A percentile compares a stretch with the other conserved stretches of the same genome.
phyloP scores from a whole-genome alignment of 2,113 vertebrate genomes.

The Strix aluco region DNA sequence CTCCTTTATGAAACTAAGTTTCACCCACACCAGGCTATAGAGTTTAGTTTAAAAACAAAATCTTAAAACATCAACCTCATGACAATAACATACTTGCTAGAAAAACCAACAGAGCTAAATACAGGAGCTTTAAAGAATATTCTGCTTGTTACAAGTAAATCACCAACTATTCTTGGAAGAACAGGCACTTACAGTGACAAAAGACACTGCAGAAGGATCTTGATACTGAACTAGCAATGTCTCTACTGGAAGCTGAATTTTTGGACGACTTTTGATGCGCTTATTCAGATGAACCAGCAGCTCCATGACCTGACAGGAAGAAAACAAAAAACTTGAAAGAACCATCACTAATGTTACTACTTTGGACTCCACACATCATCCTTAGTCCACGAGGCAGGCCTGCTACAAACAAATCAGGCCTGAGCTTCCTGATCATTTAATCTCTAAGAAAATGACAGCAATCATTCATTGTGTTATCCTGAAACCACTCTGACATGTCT shows the following conservation, averaged over 20 bases:
- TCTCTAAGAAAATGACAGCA: not conserved
- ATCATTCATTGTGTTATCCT: not conserved
- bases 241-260: conserved; percentile 96
- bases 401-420: not conserved
- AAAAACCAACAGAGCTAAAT: not conserved
- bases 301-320: conserved; percentile 90
- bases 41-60: not conserved
- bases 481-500: not conserved
- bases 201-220: conserved; percentile 95
- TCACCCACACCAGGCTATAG: not conserved
- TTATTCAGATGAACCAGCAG: conserved; percentile 96
- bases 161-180: not conserved
- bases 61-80: not conserved
- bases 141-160: not conserved
- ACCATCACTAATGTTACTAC: not conserved
- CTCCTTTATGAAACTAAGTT: not conserved
- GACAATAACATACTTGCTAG: not conserved
- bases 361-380: not conserved
- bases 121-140: not conserved
- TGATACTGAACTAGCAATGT: conserved; percentile 97
- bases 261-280: conserved; percentile 95
- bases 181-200: conserved; percentile 88
- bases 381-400: not conserved
- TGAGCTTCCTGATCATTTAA: not conserved
- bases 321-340: not conserved